A percentile compares a stretch with the other conserved stretches of the same genome.
These are phyloP conservation scores for Sipha maydis DNA, from an alignment of 2,888 invertebrate species.

Conservation along the genomic window DNA sequence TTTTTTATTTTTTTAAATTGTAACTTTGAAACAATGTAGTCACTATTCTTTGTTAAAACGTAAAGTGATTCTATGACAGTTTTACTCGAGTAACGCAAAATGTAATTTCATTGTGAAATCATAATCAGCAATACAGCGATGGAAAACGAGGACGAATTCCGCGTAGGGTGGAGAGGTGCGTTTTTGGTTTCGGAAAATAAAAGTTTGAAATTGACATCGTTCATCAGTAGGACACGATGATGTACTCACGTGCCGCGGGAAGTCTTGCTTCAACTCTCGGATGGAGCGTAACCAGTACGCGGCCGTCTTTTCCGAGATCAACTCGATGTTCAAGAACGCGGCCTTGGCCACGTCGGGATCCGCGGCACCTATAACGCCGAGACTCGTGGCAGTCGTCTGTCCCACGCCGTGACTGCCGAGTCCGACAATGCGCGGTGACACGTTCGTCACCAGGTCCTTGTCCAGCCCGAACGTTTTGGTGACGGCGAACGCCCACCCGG, in stretches of 20 bases:
- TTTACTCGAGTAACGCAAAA: too few species aligned
- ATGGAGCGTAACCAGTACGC: constrained; percentile 94
- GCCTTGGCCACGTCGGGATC: constrained; percentile 68
- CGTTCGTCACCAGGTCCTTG: constrained; percentile 96
- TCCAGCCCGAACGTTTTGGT: constrained; percentile 96
- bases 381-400: background rate
- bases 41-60: too few species aligned
- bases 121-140: too few species aligned
- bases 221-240: background rate
- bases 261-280: constrained; percentile 88
- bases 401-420: constrained; percentile 30
- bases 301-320: constrained; percentile 95
- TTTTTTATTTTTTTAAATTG: too few species aligned
- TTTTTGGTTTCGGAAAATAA: too few species aligned
- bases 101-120: too few species aligned
- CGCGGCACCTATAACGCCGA: constrained; percentile 80
- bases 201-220: too few species aligned
- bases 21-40: too few species aligned
- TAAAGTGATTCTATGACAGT: too few species aligned
- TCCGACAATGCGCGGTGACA: constrained; percentile 94
- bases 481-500: constrained; percentile 97
- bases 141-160: too few species aligned
- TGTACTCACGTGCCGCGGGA: constrained; percentile 76
- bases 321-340: constrained; percentile 95
- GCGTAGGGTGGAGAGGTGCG: too few species aligned